These are phyloP conservation scores for Mimachlamys varia DNA, from an alignment of 2,888 invertebrate genomes.

Conservation along the genomic window DNA sequence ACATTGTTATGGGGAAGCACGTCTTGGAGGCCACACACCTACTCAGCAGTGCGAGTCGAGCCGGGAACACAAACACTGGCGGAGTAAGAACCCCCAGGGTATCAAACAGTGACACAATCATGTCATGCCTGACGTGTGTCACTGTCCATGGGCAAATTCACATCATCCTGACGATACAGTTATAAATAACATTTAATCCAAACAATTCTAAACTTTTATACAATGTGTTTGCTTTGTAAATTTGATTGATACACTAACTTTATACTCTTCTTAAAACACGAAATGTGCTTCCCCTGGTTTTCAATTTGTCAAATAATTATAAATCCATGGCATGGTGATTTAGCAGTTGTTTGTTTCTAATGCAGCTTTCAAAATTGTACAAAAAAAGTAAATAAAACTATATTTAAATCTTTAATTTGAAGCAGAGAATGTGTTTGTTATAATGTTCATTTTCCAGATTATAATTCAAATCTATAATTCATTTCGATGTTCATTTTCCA, in stretches of 20 bases:
- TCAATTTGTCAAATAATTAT: too few species aligned
- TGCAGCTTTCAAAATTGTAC: too few species aligned
- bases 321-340: too few species aligned
- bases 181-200: background rate
- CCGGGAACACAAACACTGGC: slow-evolving; percentile 7
- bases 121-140: background rate
- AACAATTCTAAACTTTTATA: background rate
- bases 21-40: slow-evolving; percentile 43
- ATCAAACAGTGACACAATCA: background rate
- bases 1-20: slow-evolving; percentile 42
- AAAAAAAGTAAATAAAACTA: too few species aligned
- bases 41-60: slow-evolving; percentile 23
- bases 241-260: background rate
- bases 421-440: too few species aligned
- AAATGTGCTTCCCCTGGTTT: background rate
- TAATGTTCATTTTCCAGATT: too few species aligned
- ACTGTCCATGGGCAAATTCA: background rate
- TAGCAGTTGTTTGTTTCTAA: too few species aligned
- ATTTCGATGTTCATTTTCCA: too few species aligned
- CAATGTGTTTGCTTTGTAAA: background rate
- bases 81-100: background rate
- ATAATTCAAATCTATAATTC: too few species aligned
- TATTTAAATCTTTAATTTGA: too few species aligned
- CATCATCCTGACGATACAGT: background rate
- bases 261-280: background rate